Conservation (phyloP, 2,113 vertebrate species). For the Anser brachyrhynchus region DNA sequence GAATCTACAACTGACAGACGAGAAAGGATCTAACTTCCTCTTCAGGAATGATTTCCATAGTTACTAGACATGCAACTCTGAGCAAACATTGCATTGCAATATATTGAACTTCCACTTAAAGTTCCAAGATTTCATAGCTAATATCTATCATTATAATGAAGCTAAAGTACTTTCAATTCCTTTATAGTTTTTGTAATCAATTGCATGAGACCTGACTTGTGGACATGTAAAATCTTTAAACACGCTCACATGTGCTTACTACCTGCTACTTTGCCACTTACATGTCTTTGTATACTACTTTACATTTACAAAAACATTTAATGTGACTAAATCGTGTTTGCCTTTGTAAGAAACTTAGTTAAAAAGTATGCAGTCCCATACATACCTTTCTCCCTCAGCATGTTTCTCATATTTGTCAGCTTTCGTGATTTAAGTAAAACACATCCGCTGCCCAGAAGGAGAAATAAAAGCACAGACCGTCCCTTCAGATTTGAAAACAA, state of each 20-base stretch:
- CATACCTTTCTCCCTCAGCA: background rate
- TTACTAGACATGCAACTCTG: background rate
- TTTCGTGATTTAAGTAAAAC: background rate
- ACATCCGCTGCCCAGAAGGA: background rate
- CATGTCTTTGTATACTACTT: background rate
- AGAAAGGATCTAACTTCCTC: background rate
- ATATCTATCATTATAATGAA: background rate
- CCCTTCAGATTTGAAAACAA: background rate
- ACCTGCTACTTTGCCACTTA: background rate
- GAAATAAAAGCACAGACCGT: background rate
- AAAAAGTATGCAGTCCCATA: background rate
- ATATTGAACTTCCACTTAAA: background rate
- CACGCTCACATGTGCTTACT: background rate
- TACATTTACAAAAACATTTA: background rate
- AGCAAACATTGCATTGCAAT: background rate
- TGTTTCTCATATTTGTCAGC: background rate
- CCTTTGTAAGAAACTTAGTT: background rate
- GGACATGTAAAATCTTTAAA: background rate
- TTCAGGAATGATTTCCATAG: background rate
- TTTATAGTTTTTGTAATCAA: background rate
- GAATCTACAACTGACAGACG: background rate
- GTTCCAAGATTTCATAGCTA: background rate
- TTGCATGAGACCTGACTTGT: background rate
- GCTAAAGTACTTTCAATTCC: background rate
- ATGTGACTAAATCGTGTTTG: background rate